Evolutionary conservation across 1,140 invertebrate species (phyloP).

Genomic region (Leptinotarsa texana): DNA sequence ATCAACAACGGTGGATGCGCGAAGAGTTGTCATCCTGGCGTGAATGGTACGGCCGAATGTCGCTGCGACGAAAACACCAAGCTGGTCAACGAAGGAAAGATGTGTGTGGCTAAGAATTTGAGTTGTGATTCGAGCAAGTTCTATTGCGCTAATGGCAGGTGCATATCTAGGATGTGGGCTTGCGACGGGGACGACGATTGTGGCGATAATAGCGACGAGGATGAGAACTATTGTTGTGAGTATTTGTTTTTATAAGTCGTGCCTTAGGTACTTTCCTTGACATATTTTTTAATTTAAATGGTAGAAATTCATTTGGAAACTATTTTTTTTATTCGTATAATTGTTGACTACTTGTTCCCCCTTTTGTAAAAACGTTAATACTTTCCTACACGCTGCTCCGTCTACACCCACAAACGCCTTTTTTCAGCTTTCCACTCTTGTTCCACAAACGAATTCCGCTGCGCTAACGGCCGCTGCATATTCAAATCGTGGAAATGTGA

Average conservation of each 20-base stretch:
- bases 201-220: conserved; percentile 92
- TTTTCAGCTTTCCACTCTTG: conserved; percentile 86
- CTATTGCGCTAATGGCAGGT: conserved; percentile 91
- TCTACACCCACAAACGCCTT: conserved; percentile 24
- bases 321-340: not conserved
- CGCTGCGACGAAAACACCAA: conserved; percentile 84
- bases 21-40: conserved; percentile 89
- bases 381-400: not conserved
- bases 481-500: conserved; percentile 95
- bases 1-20: conserved; percentile 96
- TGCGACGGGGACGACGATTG: conserved; percentile 97
- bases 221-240: conserved; percentile 86
- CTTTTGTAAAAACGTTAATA: not conserved
- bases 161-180: conserved; percentile 93
- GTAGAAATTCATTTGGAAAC: not conserved
- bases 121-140: conserved; percentile 90
- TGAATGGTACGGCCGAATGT: conserved; percentile 83
- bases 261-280: too few species aligned
- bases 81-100: conserved; percentile 88
- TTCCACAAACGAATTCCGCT: conserved; percentile 89
- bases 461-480: conserved; percentile 92
- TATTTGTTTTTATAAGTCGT: conserved; percentile 21
- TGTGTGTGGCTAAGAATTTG: conserved; percentile 86
- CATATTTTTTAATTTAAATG: too few species aligned
- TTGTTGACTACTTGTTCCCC: not conserved